Percentiles rank a stretch among this genome's conserved stretches.
Conservation (phyloP, 2,888 invertebrate genomes). For the Troilus luridus region DNA sequence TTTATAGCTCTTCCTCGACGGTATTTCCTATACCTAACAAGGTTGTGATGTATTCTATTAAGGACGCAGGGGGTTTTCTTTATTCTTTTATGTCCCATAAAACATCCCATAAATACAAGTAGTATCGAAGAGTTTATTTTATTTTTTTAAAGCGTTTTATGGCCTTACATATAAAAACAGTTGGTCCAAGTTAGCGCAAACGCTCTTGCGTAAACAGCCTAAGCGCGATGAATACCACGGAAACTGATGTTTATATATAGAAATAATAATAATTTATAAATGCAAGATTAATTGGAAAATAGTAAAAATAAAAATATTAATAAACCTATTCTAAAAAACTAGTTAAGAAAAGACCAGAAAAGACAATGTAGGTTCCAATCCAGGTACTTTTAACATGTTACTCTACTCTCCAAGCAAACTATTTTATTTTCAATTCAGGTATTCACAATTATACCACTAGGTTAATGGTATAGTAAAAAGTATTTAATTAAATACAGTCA, state of each 20-base stretch:
- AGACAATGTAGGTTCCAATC: background rate
- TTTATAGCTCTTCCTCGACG: background rate
- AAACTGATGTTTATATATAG: too few species aligned
- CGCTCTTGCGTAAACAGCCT: too few species aligned
- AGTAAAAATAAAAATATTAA: background rate
- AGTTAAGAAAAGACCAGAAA: background rate
- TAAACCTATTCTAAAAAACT: background rate
- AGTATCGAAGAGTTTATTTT: background rate
- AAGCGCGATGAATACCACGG: too few species aligned
- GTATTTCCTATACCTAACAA: background rate
- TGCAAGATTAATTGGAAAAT: too few species aligned
- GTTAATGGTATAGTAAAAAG: too few species aligned
- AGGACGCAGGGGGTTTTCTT: background rate
- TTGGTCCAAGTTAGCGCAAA: too few species aligned
- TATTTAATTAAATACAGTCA: too few species aligned
- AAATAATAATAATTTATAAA: background rate
- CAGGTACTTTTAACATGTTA: background rate
- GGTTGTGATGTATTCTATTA: background rate
- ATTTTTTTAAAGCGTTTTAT: background rate
- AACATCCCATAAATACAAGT: background rate
- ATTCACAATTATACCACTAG: too few species aligned
- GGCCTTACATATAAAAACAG: too few species aligned
- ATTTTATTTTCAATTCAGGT: background rate
- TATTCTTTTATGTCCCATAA: background rate
- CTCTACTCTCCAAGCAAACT: background rate